Evolutionary conservation across 35 echinoderm and acorn worm genomes (phyloP), one percentile per base, ranked within the genome.

Genomic region (Amphiura filiformis): DNA sequence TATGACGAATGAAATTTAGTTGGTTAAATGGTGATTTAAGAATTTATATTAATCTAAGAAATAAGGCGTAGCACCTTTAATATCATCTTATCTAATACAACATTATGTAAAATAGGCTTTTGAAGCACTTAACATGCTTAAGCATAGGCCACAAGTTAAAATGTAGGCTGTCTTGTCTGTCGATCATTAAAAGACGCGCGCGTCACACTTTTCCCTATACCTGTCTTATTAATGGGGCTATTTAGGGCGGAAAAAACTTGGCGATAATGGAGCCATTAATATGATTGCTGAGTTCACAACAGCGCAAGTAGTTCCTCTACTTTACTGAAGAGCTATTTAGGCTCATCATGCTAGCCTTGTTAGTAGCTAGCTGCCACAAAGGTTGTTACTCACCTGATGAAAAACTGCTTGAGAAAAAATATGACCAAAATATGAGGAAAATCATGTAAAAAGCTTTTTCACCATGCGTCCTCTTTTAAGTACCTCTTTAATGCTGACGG

Each of bases 181-280:
- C 17, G 41, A 47, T 47, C 41, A 47, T 47, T 47, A 17, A 47
- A 47, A 47, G 41, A 47, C 41, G 41, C 41, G 41, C 41, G 41
- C 41, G 41, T 47, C 41, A 47, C 17, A 47, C 41, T 47, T 47
- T 47, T 70, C 28, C 26, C 61, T 70, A 70, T 23, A 70, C 61
- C 61, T 70, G 61, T 11, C 28, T 70, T 70, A 70, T 70, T 70
- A 70, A 70, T 70, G 61, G n/a, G 61, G 17, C 61, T 70, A 70
- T 70, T 70, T 70, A 70, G 61, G 61, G 61, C 61, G 61, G 61
- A 70, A 70, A 52, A 70, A n/a, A 70, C 61, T 70, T 70, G 61
- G 61, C 61, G 61, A n/a, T 70, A 70, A 70, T 70, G 61, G 61
- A 70, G 1, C 61, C 61, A 70, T 70, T 70, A 70, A 70, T n/a